phyloP scores from a whole-genome alignment of 2,113 vertebrate genomes.

The Kryptolebias marmoratus region DNA sequence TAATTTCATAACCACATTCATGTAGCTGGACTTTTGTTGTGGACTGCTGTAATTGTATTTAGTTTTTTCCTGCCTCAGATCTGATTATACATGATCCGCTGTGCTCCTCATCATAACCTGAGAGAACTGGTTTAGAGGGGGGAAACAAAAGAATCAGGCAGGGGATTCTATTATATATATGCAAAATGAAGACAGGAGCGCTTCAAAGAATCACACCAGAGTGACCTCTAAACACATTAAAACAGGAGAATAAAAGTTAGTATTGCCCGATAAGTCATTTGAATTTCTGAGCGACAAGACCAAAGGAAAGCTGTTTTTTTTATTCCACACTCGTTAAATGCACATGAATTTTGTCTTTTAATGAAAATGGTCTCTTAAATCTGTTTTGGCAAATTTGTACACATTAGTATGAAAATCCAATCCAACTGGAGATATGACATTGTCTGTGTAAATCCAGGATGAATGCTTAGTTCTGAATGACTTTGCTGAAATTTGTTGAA shows the following conservation, averaged over 20 bases:
- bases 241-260: not conserved
- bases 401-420: no score
- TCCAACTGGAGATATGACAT: no score
- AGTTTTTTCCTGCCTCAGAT: not conserved
- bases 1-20: slow-evolving; percentile 13
- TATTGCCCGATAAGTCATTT: not conserved
- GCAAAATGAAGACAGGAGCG: not conserved
- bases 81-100: not conserved
- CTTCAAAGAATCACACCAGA: not conserved
- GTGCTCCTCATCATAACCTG: slow-evolving; percentile 8
- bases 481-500: no score
- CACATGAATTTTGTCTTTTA: no score
- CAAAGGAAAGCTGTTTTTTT: not conserved
- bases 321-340: not conserved
- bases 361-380: no score
- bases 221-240: not conserved
- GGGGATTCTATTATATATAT: not conserved
- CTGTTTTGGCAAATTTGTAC: no score
- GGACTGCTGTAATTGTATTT: slow-evolving; percentile 17
- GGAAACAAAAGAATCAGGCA: not conserved
- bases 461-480: no score
- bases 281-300: not conserved
- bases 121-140: not conserved
- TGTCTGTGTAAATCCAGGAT: no score
- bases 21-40: slow-evolving; percentile 3